phyloP scores from a whole-genome alignment of 2,888 invertebrate genomes.

The Carabus problematicus region DNA sequence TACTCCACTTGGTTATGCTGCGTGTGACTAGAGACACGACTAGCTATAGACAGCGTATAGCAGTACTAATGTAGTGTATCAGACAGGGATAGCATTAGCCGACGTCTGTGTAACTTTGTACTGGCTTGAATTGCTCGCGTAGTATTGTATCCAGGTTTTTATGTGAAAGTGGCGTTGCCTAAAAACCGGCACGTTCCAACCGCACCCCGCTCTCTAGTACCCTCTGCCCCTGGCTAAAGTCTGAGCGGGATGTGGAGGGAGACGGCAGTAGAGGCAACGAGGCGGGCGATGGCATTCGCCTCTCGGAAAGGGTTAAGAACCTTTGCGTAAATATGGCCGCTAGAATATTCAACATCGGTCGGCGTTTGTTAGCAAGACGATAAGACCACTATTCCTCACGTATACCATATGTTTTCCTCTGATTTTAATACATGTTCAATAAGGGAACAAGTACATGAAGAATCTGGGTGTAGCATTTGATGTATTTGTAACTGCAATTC shows the following conservation, averaged over 20 bases:
- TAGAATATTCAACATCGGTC: conserved; percentile 32
- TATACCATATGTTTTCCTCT: too few relatives aligned
- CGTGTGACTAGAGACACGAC: background rate
- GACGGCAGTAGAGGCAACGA: background rate
- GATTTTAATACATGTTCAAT: too few relatives aligned
- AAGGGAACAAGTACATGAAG: too few relatives aligned
- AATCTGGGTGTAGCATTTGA: too few relatives aligned
- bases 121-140: background rate
- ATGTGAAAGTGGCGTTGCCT: conserved; percentile 27
- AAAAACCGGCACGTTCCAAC: conserved; percentile 29
- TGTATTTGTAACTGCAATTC: too few relatives aligned
- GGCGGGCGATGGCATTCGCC: conserved; percentile 35
- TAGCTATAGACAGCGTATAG: too few relatives aligned
- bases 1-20: conserved; percentile 26
- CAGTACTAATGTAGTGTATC: too few relatives aligned
- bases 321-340: conserved; percentile 42
- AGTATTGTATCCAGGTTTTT: conserved; percentile 32
- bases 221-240: background rate
- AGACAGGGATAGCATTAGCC: conserved; percentile 11
- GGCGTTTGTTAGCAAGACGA: background rate
- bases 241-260: background rate
- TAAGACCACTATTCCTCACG: too few relatives aligned
- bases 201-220: conserved; percentile 15
- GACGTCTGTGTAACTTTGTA: conserved; percentile 4
- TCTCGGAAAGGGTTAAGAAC: conserved; percentile 42